Evolutionary conservation across 1,140 invertebrate species (phyloP).

Genomic region (Pseudachorutes palmiensis): DNA sequence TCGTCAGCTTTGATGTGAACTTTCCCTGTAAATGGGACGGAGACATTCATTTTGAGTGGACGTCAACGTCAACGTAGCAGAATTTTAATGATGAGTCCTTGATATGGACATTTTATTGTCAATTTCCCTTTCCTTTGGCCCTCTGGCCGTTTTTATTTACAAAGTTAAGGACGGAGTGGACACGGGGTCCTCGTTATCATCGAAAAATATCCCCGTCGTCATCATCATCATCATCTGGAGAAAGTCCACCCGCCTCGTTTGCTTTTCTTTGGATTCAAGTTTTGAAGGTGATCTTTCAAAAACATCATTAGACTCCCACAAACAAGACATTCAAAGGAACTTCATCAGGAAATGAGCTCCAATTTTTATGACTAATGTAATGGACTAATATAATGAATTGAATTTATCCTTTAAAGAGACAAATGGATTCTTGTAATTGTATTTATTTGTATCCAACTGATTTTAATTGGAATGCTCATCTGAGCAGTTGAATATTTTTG

Average conservation of each 20-base stretch:
- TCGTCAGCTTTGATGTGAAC: conserved; percentile 7
- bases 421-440: no score
- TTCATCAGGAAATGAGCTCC: not conserved
- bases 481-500: no score
- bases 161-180: conserved; percentile 18
- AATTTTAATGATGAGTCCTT: conserved; percentile 39
- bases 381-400: no score
- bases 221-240: not conserved
- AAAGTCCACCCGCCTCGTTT: not conserved
- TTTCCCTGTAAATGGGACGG: not conserved
- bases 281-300: conserved; percentile 3
- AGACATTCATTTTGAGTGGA: not conserved
- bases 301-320: conserved; percentile 3
- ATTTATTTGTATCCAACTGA: no score
- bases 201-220: not conserved
- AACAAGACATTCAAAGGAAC: not conserved
- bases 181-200: conserved; percentile 21
- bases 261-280: not conserved
- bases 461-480: no score
- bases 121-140: conserved; percentile 34
- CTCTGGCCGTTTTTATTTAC: conserved; percentile 38
- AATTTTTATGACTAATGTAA: no score
- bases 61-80: conserved; percentile 18
- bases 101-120: conserved; percentile 38
- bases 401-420: no score